Base-by-base conservation (phyloP, 1,140 invertebrate genomes). In the Eciton burchellii region DNA sequence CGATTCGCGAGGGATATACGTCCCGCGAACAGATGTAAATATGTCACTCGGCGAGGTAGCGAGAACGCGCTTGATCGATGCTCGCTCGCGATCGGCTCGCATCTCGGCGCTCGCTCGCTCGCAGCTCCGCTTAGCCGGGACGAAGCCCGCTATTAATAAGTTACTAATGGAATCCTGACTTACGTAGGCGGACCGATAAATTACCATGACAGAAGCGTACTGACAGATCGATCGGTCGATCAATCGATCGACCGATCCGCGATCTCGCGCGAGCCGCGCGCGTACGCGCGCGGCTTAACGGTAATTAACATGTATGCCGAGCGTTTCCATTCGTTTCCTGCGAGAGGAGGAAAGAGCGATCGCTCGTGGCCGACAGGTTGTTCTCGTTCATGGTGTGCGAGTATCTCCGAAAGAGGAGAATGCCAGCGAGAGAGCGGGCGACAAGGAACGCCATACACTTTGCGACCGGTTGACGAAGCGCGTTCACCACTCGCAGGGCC, bases 151-250 rank as follows among this genome's bases (percentile, higher is more conserved):
- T 89, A 92, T 91, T 91, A 91, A 91, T 92, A 92, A 89, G 88
- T 88, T 88, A 84, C 90, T 91, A 91, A 91, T 91, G 90, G 91
- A 91, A 91, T 91, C 89, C 47, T 70, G 86, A 88, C 86, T 85
- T 86, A 85, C 83, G 90, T 92, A 90, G 91, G 91, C 90, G 90
- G 82, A 85, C 85, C 85, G 82, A 91, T 91, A 91, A 88, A 91
- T 91, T 89, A 86, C 62, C 49, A 59, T 29, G 82, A 76, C 81
- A 86, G 88, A 86, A 88, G 84, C 73, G 9, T 47, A 77, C 74
- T 68, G 77, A 82, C 76, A 68, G 70, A 45, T 72, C 35, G 70
- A 21, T 72, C 35, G 52, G 54, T 72, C 29, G 54, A n/a, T 71
- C 68, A 26, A 6, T 56, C 29, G 59, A 54, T 70, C 59, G 35